Conservation (phyloP, 2,888 invertebrate species). For the Lasioglossum malachurum region DNA sequence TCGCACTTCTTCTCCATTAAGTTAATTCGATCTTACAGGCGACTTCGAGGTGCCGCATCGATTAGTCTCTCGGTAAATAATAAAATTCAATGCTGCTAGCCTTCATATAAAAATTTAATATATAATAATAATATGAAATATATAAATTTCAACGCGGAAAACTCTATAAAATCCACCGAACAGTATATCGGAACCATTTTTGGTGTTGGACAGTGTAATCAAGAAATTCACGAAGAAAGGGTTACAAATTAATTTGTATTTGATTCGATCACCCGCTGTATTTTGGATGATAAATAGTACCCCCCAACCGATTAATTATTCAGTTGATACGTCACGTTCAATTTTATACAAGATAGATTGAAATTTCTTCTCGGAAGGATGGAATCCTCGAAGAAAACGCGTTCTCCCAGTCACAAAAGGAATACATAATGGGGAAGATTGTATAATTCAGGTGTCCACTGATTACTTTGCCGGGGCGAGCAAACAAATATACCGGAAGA, state of each 20-base stretch:
- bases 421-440: neutral
- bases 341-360: neutral
- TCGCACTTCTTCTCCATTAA: conserved; percentile 67
- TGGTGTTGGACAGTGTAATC: too few relatives aligned
- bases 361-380: neutral
- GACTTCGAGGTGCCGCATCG: conserved; percentile 17
- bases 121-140: too few relatives aligned
- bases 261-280: neutral
- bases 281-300: neutral
- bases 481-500: neutral
- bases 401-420: neutral
- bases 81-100: too few relatives aligned
- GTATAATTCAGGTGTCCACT: conserved; percentile 1
- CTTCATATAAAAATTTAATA: too few relatives aligned
- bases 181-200: too few relatives aligned
- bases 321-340: neutral
- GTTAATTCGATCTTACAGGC: conserved; percentile 66
- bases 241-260: too few relatives aligned
- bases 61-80: conserved; percentile 28
- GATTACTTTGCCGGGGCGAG: neutral
- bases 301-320: neutral
- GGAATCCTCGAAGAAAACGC: neutral
- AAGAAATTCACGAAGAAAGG: too few relatives aligned
- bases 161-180: too few relatives aligned
- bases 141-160: too few relatives aligned